A percentile compares a stretch with the other conserved stretches of the same genome.
Evolutionary conservation across 2,797 vertebrate species (phyloP).

Genomic region (Phoxinus dragarum): DNA sequence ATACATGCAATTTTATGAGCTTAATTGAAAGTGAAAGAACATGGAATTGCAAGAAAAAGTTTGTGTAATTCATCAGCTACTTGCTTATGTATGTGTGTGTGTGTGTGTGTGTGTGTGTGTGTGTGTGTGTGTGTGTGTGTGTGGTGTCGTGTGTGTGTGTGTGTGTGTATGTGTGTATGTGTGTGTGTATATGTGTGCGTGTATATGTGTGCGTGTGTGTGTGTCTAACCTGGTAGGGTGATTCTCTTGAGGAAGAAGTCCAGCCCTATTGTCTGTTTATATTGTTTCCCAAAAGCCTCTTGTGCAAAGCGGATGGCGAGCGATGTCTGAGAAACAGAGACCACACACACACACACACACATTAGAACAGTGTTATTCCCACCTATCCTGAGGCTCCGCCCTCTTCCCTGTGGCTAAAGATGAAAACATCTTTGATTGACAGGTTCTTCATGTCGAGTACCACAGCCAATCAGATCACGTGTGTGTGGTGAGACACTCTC

Average conservation of each 20-base stretch:
- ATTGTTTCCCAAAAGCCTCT: slow-evolving; percentile 98
- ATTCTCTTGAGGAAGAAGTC: slow-evolving; percentile 99
- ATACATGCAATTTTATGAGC: not conserved
- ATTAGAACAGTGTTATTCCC: not conserved
- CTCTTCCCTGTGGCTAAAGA: slow-evolving; percentile 5
- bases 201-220: slow-evolving; percentile 28
- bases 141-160: too few relatives aligned
- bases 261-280: slow-evolving; percentile 98
- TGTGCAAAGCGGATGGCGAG: slow-evolving; percentile 96
- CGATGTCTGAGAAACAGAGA: slow-evolving; percentile 88
- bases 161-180: not conserved
- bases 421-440: slow-evolving; percentile 50
- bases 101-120: not conserved
- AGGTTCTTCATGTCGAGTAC: slow-evolving; percentile 38
- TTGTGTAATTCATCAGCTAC: not conserved
- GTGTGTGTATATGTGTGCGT: not conserved
- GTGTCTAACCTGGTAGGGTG: slow-evolving; percentile 93
- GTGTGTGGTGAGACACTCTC: slow-evolving; percentile 19
- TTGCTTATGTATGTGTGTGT: not conserved
- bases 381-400: not conserved
- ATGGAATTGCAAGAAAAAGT: not conserved
- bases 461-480: slow-evolving; percentile 47
- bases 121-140: not conserved
- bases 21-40: not conserved
- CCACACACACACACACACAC: slow-evolving; percentile 5